Evolutionary conservation across 37 sponge, comb jelly and placozoan genomes (phyloP), one percentile per base, ranked within the genome.

Genomic region (Beroe ovata): DNA sequence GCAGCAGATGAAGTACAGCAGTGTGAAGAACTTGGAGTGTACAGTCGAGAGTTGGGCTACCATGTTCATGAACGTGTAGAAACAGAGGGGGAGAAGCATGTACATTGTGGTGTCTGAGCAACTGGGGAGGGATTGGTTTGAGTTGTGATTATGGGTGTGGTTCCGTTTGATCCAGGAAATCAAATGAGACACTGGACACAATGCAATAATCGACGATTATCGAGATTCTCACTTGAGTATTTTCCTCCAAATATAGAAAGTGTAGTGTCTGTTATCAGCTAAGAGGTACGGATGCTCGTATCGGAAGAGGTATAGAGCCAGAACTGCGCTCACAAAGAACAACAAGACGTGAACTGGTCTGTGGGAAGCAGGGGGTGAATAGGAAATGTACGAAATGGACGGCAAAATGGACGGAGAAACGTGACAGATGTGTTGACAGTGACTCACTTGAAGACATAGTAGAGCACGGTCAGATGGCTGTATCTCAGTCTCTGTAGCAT

Each of bases 231-330:
- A 92, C 88, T 66, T 90, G 60, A 95, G 90, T 8, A 96, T 58
- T 39, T 95, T 94, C 84, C 92, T 93, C 97, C 97, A 97, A 22
- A 97, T 22, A 64, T 95, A 97, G 92, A 97, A 97, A 16, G 97
- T 91, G 39, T 93, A 94, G 91, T 97, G 97, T 28, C 97, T 89
- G 84, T 97, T 97, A 90, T 97, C 97, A 58, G 94, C 95, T 36
- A 94, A 77, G 32, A 97, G 90, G 59, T 94, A 97, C 19, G 94
- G 93, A 60, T 97, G 97, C 30, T 64, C 93, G 22, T 91, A 59
- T 11, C 60, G 88, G 88, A 63, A 93, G 72, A 19, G 90, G 72
- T 36, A 63, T 23, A 62, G n/a, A 60, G 59, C 88, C 22, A 64
- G 42, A 11, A 81, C 38, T 30, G 64, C 39, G 6, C 91, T 39